Evolutionary conservation across 2,888 invertebrate genomes (phyloP), one percentile per base, ranked within the genome.

Genomic region (Apamea epomidion): DNA sequence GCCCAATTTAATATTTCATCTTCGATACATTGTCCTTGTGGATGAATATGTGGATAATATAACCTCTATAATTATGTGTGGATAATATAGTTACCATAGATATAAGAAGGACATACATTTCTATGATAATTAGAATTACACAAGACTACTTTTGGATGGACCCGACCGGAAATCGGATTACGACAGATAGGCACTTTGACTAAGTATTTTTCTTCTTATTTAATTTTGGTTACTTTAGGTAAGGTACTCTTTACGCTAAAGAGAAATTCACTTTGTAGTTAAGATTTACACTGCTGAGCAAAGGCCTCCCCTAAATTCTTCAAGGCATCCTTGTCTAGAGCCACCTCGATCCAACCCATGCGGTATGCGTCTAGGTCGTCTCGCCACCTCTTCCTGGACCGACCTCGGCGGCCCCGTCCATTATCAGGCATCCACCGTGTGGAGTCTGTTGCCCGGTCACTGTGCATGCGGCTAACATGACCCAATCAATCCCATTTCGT

Each of bases 81-180:
- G 18, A 51, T 51, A 51, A 21, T 18, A 42, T 42, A 42, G 7
- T 42, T 42, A 42, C 42, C 42, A 42, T 42, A 42, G 7, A 42
- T 42, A 42, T 6, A 42, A 42, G 37, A 37, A 37, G 6, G 6
- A 42, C 42, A 14, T 48, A 14, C 2, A 3, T 48, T 14, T 48
- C 48, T 48, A 16, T 48, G 48, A 48, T 79, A 74, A 84, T 83
- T 74, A 48, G 74, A 74, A 84, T 83, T 74, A 82, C 60, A 16
- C 29, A 54, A 29, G 62, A 79, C 45, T 74, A 45, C 65, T 54
- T 74, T 58, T 69, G 45, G 21, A n/a, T 71, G 51, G 29, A n/a
- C 37, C 18, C 67, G 64, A 58, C n/a, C 25, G 37, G 29, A 54
- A 58, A 65, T 64, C 48, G 18, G 16, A 58, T 62, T 58, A 80